phyloP scores from a whole-genome alignment of 2,113 vertebrate genomes.

The Antidorcas marsupialis region DNA sequence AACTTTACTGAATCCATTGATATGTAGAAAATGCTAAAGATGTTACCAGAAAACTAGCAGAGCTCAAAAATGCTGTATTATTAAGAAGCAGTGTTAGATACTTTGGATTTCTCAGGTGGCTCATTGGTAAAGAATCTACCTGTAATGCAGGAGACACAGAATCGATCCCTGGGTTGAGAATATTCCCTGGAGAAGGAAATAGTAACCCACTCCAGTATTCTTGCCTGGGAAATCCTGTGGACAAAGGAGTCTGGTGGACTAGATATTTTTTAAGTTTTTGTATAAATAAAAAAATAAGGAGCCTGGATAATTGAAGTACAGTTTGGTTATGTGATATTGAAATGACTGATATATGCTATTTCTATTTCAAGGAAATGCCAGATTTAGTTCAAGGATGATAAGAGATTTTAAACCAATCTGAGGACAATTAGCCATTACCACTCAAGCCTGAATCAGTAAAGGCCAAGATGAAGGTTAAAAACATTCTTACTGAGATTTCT shows the following conservation, averaged over 20 bases:
- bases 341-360: not conserved
- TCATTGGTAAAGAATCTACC: not conserved
- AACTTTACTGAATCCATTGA: not conserved
- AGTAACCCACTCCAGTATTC: not conserved
- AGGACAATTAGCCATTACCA: not conserved
- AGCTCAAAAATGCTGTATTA: not conserved
- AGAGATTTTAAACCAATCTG: not conserved
- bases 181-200: not conserved
- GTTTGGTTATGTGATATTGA: not conserved
- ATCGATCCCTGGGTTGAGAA: not conserved
- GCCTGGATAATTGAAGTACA: not conserved
- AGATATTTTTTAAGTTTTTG: not conserved
- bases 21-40: not conserved
- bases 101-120: not conserved
- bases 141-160: not conserved
- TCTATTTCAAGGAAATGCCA: not conserved
- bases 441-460: not conserved
- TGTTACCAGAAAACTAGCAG: not conserved
- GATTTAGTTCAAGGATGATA: not conserved
- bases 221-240: not conserved
- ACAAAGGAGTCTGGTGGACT: not conserved
- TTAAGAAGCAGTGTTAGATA: not conserved
- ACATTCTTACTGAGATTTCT: not conserved
- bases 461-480: not conserved
- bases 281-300: not conserved